Base-by-base conservation (phyloP, 2,888 invertebrate genomes). In the Drosophila eohydei region DNA sequence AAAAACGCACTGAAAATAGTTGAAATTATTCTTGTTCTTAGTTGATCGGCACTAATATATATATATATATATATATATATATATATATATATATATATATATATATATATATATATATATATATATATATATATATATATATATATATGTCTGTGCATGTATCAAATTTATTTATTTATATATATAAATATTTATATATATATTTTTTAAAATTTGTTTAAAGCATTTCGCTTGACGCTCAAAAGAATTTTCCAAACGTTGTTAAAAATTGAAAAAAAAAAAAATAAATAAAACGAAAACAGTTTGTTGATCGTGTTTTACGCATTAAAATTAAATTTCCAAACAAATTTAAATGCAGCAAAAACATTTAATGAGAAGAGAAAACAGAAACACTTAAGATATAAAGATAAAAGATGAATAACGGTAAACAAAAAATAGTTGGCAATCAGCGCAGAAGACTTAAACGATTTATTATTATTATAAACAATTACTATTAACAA, bases 371-470 rank as follows among this genome's bases (percentile, higher is more conserved):
- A 40, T 41, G 41, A n/a, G 44, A 44, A 30, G 54, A 44, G 62
- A 7, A 12, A 4, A 12, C n/a, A n/a, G 26, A 44, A 28, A 34
- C 34, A 34, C 34, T 34, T 34, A 51, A 64, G 51, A 57, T 51
- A 67, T 52, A 70, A 54, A 73, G 46, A 28, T 43, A 59, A 58
- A 68, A 28, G 61, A 54, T 54, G 21, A 57, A 63, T 71, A 54
- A 67, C 62, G 7, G 14, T 44, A 46, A 30, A 70, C 46, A 74
- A 78, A 76, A 74, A 78, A 87, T 87, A 83, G 89, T 87, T 89
- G 86, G 86, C 86, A 89, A 87, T 87, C 86, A 87, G 86, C 85
- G 88, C 89, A 87, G 86, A 87, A 87, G 86, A 87, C 86, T 87
- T 87, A 88, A 86, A 90, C 70, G 80, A 81, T 80, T 81, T 79